Conservation (phyloP, 2,888 invertebrate species). For the Lasioglossum calceatum region DNA sequence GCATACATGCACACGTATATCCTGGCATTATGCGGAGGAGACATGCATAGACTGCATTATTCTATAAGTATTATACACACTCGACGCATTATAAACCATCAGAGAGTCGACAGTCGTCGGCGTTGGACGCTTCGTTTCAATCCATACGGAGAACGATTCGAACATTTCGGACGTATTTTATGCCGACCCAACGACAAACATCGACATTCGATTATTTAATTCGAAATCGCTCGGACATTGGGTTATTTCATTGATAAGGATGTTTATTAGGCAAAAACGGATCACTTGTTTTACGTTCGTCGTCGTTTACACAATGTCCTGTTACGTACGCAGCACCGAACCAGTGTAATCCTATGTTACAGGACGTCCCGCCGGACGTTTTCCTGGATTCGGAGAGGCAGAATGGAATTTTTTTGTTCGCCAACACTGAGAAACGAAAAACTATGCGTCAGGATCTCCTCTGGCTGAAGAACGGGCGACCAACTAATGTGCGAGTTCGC, state of each 20-base stretch:
- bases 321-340: conserved; percentile 15
- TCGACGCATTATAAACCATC: conserved; percentile 48
- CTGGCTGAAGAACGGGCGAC: conserved; percentile 25
- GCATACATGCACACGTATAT: conserved; percentile 26
- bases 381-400: neutral
- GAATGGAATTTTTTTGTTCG: neutral
- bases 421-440: conserved; percentile 30
- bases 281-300: conserved; percentile 21
- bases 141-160: conserved; percentile 25
- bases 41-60: conserved; percentile 41
- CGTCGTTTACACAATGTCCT: conserved; percentile 25
- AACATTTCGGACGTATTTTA: neutral
- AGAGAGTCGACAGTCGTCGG: conserved; percentile 34
- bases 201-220: neutral
- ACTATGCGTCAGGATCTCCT: conserved; percentile 9
- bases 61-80: conserved; percentile 40
- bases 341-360: neutral
- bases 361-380: neutral
- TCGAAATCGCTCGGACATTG: neutral
- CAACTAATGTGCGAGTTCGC: conserved; percentile 54
- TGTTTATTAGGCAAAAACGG: neutral
- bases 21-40: conserved; percentile 35
- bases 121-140: conserved; percentile 30
- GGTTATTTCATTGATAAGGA: neutral
- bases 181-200: neutral